phyloP scores from a whole-genome alignment of 2,888 invertebrate genomes.

The Zygogramma bicolorata region DNA sequence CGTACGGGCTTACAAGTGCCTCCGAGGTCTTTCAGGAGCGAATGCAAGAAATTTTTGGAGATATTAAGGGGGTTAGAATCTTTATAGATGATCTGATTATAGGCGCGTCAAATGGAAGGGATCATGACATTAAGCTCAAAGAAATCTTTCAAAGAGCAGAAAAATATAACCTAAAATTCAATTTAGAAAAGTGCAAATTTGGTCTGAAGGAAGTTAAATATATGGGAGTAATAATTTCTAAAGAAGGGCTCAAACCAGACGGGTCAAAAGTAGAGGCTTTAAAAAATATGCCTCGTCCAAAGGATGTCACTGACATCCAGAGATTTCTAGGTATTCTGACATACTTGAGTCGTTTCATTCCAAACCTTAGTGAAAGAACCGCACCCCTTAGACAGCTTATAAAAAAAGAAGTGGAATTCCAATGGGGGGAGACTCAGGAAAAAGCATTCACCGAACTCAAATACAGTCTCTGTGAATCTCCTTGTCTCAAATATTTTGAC shows the following conservation, averaged over 20 bases:
- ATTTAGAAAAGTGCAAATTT: slow-evolving; percentile 31
- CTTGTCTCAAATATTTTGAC: slow-evolving; percentile 49
- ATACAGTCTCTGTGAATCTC: slow-evolving; percentile 40
- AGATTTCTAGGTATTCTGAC: slow-evolving; percentile 48
- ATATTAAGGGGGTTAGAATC: not conserved
- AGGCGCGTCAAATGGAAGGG: slow-evolving; percentile 16
- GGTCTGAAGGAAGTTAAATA: slow-evolving; percentile 14
- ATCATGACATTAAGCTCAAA: slow-evolving; percentile 29
- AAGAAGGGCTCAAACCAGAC: slow-evolving; percentile 30
- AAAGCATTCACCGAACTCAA: slow-evolving; percentile 36
- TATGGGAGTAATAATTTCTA: slow-evolving; percentile 15
- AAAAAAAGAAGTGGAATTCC: slow-evolving; percentile 40
- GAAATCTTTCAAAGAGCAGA: slow-evolving; percentile 21
- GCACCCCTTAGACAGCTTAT: slow-evolving; percentile 41
- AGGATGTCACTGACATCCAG: slow-evolving; percentile 32
- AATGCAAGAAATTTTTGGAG: slow-evolving; percentile 20
- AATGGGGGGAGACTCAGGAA: slow-evolving; percentile 38
- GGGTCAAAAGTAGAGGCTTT: slow-evolving; percentile 39
- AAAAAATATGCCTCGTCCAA: slow-evolving; percentile 15
- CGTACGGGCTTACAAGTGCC: slow-evolving; percentile 12
- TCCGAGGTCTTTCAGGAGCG: slow-evolving; percentile 10
- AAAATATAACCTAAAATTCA: slow-evolving; percentile 30
- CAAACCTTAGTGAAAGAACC: slow-evolving; percentile 44
- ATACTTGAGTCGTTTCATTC: slow-evolving; percentile 46
- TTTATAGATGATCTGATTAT: slow-evolving; percentile 21